These are phyloP conservation scores for Oophaga sylvatica DNA, from an alignment of 2,797 vertebrate species.

Conservation along the genomic window DNA sequence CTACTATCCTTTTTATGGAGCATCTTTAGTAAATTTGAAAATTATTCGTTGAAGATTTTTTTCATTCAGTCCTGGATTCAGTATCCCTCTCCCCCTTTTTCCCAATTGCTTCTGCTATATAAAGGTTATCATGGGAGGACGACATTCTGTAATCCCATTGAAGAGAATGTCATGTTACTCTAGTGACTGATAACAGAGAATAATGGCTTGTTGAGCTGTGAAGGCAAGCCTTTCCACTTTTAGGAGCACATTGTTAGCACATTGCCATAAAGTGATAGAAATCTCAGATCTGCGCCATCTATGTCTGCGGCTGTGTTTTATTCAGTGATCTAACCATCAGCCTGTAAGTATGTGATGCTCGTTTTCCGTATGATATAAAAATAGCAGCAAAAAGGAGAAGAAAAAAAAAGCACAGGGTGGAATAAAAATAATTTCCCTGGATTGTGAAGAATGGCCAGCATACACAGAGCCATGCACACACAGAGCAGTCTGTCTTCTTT, in stretches of 20 bases:
- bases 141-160: too few species aligned
- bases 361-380: not conserved
- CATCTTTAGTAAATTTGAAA: too few species aligned
- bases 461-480: conserved; percentile 30
- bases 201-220: not conserved
- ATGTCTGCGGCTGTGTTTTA: not conserved
- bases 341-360: not conserved
- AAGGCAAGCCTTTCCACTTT: too few species aligned
- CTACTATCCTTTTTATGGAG: too few species aligned
- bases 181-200: not conserved
- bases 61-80: too few species aligned
- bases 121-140: too few species aligned
- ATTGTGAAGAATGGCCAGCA: conserved; percentile 25
- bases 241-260: too few species aligned
- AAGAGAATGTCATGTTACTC: too few species aligned
- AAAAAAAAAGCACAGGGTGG: not conserved
- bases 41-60: too few species aligned
- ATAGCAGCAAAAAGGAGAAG: not conserved
- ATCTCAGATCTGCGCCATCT: not conserved
- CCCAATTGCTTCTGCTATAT: too few species aligned
- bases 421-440: conserved; percentile 24
- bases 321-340: not conserved
- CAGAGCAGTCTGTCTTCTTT: conserved; percentile 40
- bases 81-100: too few species aligned
- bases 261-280: too few species aligned